These are phyloP conservation scores for Danio albolineatus DNA, from an alignment of 2,797 vertebrate genomes.

Conservation along the genomic window DNA sequence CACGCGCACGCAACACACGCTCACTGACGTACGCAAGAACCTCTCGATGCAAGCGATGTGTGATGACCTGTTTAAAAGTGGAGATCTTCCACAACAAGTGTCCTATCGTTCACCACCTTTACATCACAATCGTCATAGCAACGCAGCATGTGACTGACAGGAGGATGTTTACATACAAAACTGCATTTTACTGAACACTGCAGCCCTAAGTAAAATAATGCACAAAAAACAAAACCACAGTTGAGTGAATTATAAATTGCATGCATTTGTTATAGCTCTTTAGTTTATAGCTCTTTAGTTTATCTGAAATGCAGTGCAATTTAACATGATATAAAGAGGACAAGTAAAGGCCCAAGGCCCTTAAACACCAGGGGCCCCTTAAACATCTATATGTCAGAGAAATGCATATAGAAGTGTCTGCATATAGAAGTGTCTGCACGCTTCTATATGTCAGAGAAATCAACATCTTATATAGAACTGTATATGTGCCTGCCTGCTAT, in stretches of 20 bases:
- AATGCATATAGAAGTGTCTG: too few species aligned
- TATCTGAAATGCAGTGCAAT: not conserved
- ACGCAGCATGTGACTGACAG: not conserved
- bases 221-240: not conserved
- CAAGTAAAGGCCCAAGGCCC: too few species aligned
- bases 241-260: not conserved
- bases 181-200: not conserved
- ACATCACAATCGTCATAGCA: conserved; percentile 39
- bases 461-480: too few species aligned
- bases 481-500: too few species aligned
- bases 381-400: not conserved
- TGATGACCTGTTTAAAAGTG: conserved; percentile 59
- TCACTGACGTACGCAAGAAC: conserved; percentile 45
- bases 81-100: conserved; percentile 59
- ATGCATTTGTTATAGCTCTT: not conserved
- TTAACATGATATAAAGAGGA: not conserved
- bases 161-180: conserved; percentile 19
- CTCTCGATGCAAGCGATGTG: conserved; percentile 70
- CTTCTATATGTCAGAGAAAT: not conserved
- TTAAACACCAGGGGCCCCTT: not conserved
- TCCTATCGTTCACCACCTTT: conserved; percentile 56
- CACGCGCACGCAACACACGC: conserved; percentile 42
- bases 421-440: not conserved
- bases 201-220: not conserved
- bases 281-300: not conserved